Base-by-base conservation (phyloP, 2,888 invertebrate genomes). In the Temnothorax rugatulus region DNA sequence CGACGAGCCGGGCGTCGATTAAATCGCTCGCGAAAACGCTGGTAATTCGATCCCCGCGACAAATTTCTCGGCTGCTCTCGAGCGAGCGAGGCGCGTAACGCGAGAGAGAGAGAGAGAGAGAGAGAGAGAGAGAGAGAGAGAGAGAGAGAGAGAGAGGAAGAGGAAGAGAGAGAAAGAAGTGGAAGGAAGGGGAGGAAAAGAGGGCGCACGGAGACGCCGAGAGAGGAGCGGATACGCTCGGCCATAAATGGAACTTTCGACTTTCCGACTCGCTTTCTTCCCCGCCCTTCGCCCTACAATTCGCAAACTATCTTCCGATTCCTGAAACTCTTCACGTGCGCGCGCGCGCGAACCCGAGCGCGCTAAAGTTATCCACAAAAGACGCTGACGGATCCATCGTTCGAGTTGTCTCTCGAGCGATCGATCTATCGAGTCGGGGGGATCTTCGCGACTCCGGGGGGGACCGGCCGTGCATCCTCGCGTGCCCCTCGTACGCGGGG, bases 231-330 rank as follows among this genome's bases (percentile, higher is more conserved):
- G 34, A 34, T 34, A 34, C 7, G 63, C 47, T 79, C 18, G 25
- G 57, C n/a, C 47, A 25, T 71, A 79, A 79, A 59, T 59, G 79
- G 59, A 71, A 79, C 57, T 79, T 79, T 77, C 68, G 61, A n/a
- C 57, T 21, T 44, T 34, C 21, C 11, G 11, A 34, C 18, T 54
- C 57, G n/a, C 57, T 57, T 21, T n/a, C 11, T 9, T 25, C 54
- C n/a, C 11, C 21, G 25, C n/a, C 47, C 57, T 52, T 71, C 71
- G 38, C n/a, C 8, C 34, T 21, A 21, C 8, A 44, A 15, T 21
- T 15, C 63, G 38, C 25, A 68, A 50, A 50, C 25, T 25, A 47
- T 9, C 44, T n/a, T 52, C 38, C 21, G 38, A 34, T 59, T 13
- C 47, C 4, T 2, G 29, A 41, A 41, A 11, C 9, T 41, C 9